phyloP scores from a whole-genome alignment of 2,888 invertebrate species.

The Oscheius myriophilus region DNA sequence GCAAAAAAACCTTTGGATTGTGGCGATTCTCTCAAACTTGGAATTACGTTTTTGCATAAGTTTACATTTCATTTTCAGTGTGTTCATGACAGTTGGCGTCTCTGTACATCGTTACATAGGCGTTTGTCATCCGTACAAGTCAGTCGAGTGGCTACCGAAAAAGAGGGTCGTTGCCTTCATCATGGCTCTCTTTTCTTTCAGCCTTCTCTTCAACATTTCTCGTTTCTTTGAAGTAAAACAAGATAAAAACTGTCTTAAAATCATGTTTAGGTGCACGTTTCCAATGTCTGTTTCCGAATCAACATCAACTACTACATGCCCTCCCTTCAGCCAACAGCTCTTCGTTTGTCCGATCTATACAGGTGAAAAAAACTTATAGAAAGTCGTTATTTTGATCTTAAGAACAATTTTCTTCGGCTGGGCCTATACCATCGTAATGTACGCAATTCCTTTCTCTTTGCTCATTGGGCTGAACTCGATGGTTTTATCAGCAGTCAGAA shows the following conservation, averaged over 20 bases:
- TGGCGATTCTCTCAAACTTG: too few relatives aligned
- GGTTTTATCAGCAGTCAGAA: slow-evolving; percentile 64
- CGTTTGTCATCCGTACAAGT: slow-evolving; percentile 64
- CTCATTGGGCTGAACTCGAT: slow-evolving; percentile 68
- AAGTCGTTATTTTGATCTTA: neutral
- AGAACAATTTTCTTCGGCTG: slow-evolving; percentile 64
- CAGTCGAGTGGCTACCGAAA: slow-evolving; percentile 47
- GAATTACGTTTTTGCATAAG: too few relatives aligned
- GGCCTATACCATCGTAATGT: slow-evolving; percentile 63
- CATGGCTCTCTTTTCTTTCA: slow-evolving; percentile 52
- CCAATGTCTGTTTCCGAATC: slow-evolving; percentile 61
- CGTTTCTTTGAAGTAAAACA: slow-evolving; percentile 61
- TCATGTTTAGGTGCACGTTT: slow-evolving; percentile 53
- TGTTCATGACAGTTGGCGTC: slow-evolving; percentile 67
- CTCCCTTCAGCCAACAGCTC: slow-evolving; percentile 47
- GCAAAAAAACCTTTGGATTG: too few relatives aligned
- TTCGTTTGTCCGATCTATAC: slow-evolving; percentile 47
- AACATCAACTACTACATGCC: slow-evolving; percentile 65
- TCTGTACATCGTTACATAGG: slow-evolving; percentile 67
- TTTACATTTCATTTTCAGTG: too few relatives aligned
- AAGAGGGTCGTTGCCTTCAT: slow-evolving; percentile 56
- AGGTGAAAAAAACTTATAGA: slow-evolving; percentile 16
- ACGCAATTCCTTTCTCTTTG: slow-evolving; percentile 65
- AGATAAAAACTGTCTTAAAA: neutral
- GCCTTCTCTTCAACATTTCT: slow-evolving; percentile 59